Evolutionary conservation across 2,888 invertebrate species (phyloP), one percentile per base, ranked within the genome.

Genomic region (Parapristionchus giblindavisi): DNA sequence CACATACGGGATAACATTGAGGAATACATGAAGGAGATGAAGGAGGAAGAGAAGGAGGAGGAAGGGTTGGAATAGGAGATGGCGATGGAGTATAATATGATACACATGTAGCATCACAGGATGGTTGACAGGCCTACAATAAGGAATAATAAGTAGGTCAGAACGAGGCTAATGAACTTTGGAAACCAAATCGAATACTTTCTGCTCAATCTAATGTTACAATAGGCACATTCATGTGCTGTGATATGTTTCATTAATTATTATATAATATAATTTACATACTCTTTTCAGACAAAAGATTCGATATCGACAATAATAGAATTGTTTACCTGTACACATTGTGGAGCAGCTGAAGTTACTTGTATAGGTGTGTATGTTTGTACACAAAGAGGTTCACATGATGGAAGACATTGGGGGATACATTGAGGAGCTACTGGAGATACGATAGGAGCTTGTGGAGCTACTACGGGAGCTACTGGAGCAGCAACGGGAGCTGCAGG

Each of bases 1-100:
- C 70, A n/a, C 70, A 71, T 17, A 40, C 51, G 5, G 70, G 70
- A 6, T 29, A 24, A 27, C 68, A 68, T 38, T 68, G 68, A n/a
- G 68, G 51, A 34, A 68, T 68, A 27, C 68, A 68, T 27, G 43
- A 14, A 32, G 63, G 63, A 43, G 63, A 21, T 24, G 43, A 14
- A 43, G 63, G 63, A 43, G 63, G 63, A 65, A 43, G 43, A 29
- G 43, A 24, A 14, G 24, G 63, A n/a, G 24, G 54, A 17, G 17
- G 54, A 54, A 6, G 6, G 11, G n/a, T n/a, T 6, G 54, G 54
- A 56, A 56, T 24, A 27, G 56, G 56, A n/a, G 56, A 8, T 29
- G 60, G 27, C 14, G 34, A 5, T 6, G 60, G 32, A 60, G 60
- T 32, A 8, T 8, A 11, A 29, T 11, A 29, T 8, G 6, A 3